Evolutionary conservation across 2,797 vertebrate species (phyloP), one percentile per base, ranked within the genome.

Genomic region (Cottoperca gobio): DNA sequence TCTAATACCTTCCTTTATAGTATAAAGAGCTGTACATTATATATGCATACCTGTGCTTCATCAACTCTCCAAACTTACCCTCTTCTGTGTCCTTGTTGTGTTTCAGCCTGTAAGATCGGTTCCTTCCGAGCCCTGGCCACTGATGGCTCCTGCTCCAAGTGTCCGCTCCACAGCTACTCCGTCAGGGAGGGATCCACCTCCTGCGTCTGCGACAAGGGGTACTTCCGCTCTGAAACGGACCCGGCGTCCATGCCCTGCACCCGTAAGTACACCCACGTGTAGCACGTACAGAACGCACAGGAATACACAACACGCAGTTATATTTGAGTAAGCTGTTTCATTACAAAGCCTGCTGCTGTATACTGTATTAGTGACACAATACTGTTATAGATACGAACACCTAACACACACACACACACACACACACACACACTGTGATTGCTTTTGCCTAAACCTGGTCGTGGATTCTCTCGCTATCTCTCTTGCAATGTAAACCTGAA

Each of bases 171-270:
- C 89, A 99, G 97, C 92, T 99, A 97, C 93, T 97, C 97, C 2
- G 93, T 96, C 85, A 95, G 96, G 86, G 98, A 99, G 91, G 97
- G 97, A 55, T 97, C 97, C 81, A 97, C 96, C 13, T 96, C 96
- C 19, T 99, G 98, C 78, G 96, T 91, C 88, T 99, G 98, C 11
- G 98, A 99, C 70, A 97, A 97, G 55, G 97, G 95, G 78, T 99
- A 96, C 85, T 99, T 97, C 92, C 94, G 98, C 79, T 97, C 98
- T 0, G 97, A 98, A 71, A 97, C 92, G 0, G 98, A 99, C 58
- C 97, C 97, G 0, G 96, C 97, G 0, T 97, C 97, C 70, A 97
- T 97, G 96, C 96, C 97, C 79, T 99, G 98, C 93, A 98, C 97
- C 46, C 96, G 98, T 99, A 94, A 97, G 97, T 97, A 83, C 57